phyloP scores from a whole-genome alignment of 2,888 invertebrate genomes.

The Polydrusus tereticollis region DNA sequence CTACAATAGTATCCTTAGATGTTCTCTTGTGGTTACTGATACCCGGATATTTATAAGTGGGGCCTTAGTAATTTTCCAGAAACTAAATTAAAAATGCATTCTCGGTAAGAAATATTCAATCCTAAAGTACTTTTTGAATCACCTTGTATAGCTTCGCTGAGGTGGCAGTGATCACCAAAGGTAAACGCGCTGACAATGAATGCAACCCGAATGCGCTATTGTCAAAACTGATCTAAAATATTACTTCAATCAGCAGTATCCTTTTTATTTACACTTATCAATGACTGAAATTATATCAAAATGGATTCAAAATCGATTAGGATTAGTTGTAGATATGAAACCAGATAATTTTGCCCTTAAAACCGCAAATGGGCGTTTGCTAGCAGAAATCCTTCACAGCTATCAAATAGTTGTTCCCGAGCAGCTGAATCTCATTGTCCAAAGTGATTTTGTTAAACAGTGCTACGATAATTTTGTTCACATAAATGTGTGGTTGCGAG shows the following conservation, averaged over 20 bases:
- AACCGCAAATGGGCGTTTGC: conserved; percentile 72
- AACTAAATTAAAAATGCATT: no score
- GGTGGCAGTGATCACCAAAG: no score
- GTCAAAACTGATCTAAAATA: neutral
- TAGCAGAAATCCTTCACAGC: conserved; percentile 71
- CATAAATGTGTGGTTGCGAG: conserved; percentile 70
- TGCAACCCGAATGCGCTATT: no score
- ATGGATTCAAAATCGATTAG: conserved; percentile 73
- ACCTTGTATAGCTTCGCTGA: no score
- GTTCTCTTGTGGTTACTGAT: no score
- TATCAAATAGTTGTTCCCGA: conserved; percentile 73
- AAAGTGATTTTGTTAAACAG: conserved; percentile 57
- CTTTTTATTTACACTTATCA: conserved; percentile 26
- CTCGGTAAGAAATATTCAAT: no score
- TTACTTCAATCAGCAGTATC: neutral
- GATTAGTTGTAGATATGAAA: conserved; percentile 70
- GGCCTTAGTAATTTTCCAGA: no score
- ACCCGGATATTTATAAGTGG: no score
- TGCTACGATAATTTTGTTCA: conserved; percentile 67
- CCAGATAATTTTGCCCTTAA: conserved; percentile 71
- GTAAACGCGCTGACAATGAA: no score
- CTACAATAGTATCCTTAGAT: no score
- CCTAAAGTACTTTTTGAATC: no score
- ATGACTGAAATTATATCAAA: conserved; percentile 74
- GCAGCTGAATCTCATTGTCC: conserved; percentile 68